Evolutionary conservation across 2,113 vertebrate species (phyloP), one percentile per base, ranked within the genome.

Genomic region (Columba livia): DNA sequence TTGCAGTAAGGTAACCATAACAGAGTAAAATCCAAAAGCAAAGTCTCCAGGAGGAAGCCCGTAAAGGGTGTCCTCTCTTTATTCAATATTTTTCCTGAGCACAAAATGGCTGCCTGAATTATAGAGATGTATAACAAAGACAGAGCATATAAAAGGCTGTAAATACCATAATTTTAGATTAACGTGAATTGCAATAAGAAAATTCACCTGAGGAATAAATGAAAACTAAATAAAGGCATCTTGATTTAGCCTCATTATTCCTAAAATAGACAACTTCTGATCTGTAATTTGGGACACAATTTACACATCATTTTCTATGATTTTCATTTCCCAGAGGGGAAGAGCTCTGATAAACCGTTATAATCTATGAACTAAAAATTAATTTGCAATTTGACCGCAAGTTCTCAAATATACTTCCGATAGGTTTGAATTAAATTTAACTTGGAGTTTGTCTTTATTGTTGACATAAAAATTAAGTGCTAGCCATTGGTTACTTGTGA

Each of bases 61-160:
- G 0, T 20, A 29, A 12, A 24, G 32, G 40, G 9, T 42, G 40
- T 21, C 23, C 7, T 11, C 20, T 56, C 31, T 65, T 62, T 51
- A 42, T 26, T 71, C 26, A 4, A 1, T 84, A 21, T 34, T 40
- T 36, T 18, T 10, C 16, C 67, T 48, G 38, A 83, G 28, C 15
- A 91, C 66, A 95, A 96, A 93, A 97, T 96, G 94, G 88, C 91
- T 96, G 91, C 91, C 67, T n/a, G 73, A 88, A 89, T 85, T 61
- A 38, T 8, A 91, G 81, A 79, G 36, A 53, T 11, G 4, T 31
- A 13, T 75, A 48, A 36, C 32, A 58, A 67, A 81, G 44, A 26
- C 8, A n/a, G 71, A 67, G 31, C 34, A 8, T 18, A 34, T 8
- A 47, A 70, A 70, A 28, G 47, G 11, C 31, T 62, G 31, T 19